phyloP scores from a whole-genome alignment of 2,888 invertebrate genomes.

The Pterobdella sp. region DNA sequence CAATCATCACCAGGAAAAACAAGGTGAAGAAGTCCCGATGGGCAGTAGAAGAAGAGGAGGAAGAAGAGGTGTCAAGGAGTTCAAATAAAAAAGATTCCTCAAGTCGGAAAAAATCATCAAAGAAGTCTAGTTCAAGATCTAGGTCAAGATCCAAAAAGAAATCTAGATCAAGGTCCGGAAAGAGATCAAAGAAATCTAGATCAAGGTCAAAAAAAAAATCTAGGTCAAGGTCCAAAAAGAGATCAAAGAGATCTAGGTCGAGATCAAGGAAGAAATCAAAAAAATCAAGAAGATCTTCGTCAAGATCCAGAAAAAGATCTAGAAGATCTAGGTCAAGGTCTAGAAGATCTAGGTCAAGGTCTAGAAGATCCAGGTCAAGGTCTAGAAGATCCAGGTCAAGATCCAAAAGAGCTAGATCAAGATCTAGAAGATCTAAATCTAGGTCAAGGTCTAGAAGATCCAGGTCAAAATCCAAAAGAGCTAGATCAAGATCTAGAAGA shows the following conservation, averaged over 20 bases:
- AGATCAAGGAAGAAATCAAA: not conserved
- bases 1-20: not conserved
- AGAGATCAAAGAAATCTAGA: constrained; percentile 7
- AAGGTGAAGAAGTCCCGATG: not conserved
- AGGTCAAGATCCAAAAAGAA: not conserved
- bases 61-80: not conserved
- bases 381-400: not conserved
- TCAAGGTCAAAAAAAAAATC: constrained; percentile 11
- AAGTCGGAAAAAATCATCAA: not conserved
- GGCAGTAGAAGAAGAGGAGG: not conserved
- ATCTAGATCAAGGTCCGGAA: constrained; percentile 10
- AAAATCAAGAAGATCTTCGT: not conserved
- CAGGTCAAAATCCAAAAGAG: not conserved
- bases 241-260: not conserved
- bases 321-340: constrained; percentile 8
- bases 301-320: constrained; percentile 3
- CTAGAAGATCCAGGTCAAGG: constrained; percentile 1
- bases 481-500: not conserved
- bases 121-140: not conserved
- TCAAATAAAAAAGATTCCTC: too few species aligned
- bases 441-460: constrained; percentile 6
- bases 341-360: not conserved
- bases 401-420: not conserved
- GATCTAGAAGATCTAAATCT: not conserved
- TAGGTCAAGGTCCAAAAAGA: not conserved